These are phyloP conservation scores for Agriopis aurantiaria DNA, from an alignment of 2,888 invertebrate species.

Conservation along the genomic window DNA sequence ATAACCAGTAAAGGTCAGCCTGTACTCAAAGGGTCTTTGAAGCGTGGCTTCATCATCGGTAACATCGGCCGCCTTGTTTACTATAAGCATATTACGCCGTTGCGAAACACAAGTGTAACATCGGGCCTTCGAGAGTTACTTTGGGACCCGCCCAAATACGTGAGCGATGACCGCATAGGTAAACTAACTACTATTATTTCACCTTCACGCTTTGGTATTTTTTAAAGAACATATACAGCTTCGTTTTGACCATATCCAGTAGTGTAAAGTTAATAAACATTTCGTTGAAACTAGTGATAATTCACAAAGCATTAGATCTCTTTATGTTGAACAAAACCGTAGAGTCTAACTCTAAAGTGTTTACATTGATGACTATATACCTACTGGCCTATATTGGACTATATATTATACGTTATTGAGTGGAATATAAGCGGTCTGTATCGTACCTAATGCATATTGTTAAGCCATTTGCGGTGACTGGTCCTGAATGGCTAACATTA, in stretches of 20 bases:
- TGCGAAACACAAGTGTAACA: constrained; percentile 57
- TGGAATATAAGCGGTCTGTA: constrained; percentile 43
- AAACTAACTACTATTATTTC: constrained; percentile 64
- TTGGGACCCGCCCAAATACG: constrained; percentile 64
- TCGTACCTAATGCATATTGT: constrained; percentile 47
- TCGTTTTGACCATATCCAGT: constrained; percentile 37
- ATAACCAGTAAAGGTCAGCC: constrained; percentile 41
- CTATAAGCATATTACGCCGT: constrained; percentile 54
- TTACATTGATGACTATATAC: neutral
- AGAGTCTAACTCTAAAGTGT: neutral
- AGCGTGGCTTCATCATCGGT: constrained; percentile 34
- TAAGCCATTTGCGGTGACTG: constrained; percentile 48
- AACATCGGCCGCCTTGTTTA: constrained; percentile 38
- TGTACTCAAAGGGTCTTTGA: constrained; percentile 36
- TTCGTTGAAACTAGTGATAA: constrained; percentile 1
- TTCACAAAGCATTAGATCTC: neutral
- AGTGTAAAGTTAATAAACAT: constrained; percentile 9
- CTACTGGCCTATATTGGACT: constrained; percentile 18
- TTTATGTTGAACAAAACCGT: constrained; percentile 5
- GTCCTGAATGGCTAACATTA: constrained; percentile 44
- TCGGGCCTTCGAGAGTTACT: constrained; percentile 47
- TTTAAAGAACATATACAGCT: constrained; percentile 43
- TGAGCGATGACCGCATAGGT: constrained; percentile 78
- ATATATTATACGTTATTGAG: constrained; percentile 47
- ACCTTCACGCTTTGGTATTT: constrained; percentile 65